A percentile compares a stretch with the other conserved stretches of the same genome.
Evolutionary conservation across 2,888 invertebrate genomes (phyloP).

Genomic region (Dasypogon diadema): DNA sequence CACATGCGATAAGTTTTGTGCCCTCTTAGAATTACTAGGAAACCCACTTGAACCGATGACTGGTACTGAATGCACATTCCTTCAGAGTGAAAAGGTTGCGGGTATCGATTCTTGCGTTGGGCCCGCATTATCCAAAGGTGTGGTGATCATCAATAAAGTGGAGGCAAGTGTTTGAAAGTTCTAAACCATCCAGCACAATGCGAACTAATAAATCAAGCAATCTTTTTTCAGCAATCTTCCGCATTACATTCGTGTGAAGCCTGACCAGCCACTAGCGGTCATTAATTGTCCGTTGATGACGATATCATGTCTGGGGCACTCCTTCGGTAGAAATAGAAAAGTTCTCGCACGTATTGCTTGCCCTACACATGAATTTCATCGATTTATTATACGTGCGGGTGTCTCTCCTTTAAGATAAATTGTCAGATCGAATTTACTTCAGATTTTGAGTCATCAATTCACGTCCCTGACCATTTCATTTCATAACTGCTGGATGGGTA

Average conservation of each 20-base stretch:
- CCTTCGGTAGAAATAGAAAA: not conserved
- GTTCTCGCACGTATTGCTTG: not conserved
- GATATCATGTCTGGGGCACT: conserved; percentile 31
- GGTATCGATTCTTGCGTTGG: conserved; percentile 22
- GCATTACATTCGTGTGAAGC: conserved; percentile 8
- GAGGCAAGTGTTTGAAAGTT: not conserved
- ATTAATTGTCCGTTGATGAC: conserved; percentile 34
- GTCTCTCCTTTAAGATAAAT: conserved; percentile 29
- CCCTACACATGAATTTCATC: conserved; percentile 8
- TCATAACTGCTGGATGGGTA: no score
- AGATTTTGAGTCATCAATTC: conserved; percentile 9
- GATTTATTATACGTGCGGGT: conserved; percentile 18
- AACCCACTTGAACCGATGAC: no score
- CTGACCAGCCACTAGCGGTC: conserved; percentile 6
- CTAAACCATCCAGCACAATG: not conserved
- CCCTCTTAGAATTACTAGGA: no score
- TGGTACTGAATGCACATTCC: conserved; percentile 4
- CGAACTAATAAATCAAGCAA: conserved; percentile 32
- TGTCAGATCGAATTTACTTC: conserved; percentile 9
- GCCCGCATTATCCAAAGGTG: conserved; percentile 13
- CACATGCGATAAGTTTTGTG: no score
- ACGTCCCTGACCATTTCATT: no score
- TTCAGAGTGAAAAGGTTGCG: conserved; percentile 1
- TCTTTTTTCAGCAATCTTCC: conserved; percentile 25
- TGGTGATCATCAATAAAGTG: not conserved